Conservation (phyloP, 1,140 invertebrate genomes). For the Aphidius gifuensis region DNA sequence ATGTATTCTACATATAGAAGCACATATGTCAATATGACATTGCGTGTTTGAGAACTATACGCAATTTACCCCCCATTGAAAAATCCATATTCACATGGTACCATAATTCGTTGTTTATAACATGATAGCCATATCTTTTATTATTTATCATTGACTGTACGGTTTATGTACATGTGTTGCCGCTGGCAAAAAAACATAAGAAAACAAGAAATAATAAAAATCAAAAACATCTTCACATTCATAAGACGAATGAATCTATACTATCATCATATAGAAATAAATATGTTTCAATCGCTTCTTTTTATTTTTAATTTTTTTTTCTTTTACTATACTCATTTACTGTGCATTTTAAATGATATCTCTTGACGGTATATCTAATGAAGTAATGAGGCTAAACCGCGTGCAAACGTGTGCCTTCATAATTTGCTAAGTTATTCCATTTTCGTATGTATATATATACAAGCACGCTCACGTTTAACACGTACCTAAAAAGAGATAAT, state of each 20-base stretch:
- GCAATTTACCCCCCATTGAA: conserved; percentile 15
- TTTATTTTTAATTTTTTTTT: too few species aligned
- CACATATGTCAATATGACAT: conserved; percentile 12
- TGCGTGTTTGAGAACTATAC: neutral
- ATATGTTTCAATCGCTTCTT: too few species aligned
- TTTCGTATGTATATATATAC: conserved; percentile 39
- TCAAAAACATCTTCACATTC: too few species aligned
- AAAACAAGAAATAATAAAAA: neutral
- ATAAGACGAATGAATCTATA: too few species aligned
- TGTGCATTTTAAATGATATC: conserved; percentile 38
- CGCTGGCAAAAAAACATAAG: conserved; percentile 5
- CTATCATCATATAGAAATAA: too few species aligned
- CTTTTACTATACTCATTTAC: neutral
- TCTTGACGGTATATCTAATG: conserved; percentile 51
- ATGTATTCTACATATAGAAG: neutral
- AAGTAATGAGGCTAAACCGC: conserved; percentile 55
- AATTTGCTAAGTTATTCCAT: conserved; percentile 55
- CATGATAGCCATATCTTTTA: neutral
- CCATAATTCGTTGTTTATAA: conserved; percentile 13
- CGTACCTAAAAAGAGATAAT: conserved; percentile 33
- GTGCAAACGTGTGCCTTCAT: conserved; percentile 49
- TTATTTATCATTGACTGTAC: conserved; percentile 3
- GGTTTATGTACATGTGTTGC: neutral
- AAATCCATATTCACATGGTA: neutral
- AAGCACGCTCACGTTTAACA: conserved; percentile 30